A percentile compares a stretch with the other conserved stretches of the same genome.
These are phyloP conservation scores for Eudemis profundana DNA, from an alignment of 2,888 invertebrate genomes.

Conservation along the genomic window DNA sequence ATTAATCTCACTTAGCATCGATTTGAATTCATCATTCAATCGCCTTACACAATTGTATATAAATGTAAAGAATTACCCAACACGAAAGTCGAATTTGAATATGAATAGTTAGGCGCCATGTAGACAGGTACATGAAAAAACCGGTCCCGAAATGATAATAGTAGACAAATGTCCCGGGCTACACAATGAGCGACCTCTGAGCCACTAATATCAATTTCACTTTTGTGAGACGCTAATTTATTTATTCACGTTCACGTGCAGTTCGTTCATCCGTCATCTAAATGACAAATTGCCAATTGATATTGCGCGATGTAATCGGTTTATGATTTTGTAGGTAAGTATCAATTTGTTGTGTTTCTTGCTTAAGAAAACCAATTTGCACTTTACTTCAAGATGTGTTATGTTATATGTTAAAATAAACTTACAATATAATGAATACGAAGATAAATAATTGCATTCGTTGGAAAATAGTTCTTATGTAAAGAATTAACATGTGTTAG, in stretches of 20 bases:
- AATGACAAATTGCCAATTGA: slow-evolving; percentile 37
- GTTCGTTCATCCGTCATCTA: slow-evolving; percentile 53
- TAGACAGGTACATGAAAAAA: slow-evolving; percentile 83
- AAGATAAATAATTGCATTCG: not conserved
- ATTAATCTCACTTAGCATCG: slow-evolving; percentile 68
- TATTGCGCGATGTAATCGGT: not conserved
- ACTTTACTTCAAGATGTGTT: not conserved
- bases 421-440: not conserved
- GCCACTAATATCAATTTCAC: slow-evolving; percentile 67
- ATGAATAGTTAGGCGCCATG: slow-evolving; percentile 83
- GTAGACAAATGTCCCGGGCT: slow-evolving; percentile 80
- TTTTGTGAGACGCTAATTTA: slow-evolving; percentile 79
- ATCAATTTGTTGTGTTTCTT: not conserved
- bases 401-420: slow-evolving; percentile 4
- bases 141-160: slow-evolving; percentile 78
- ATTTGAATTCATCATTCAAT: slow-evolving; percentile 69
- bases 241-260: slow-evolving; percentile 72
- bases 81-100: slow-evolving; percentile 80
- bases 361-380: slow-evolving; percentile 1
- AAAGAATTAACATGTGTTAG: not conserved
- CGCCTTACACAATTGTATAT: slow-evolving; percentile 80
- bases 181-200: slow-evolving; percentile 78
- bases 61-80: slow-evolving; percentile 81
- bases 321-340: not conserved
- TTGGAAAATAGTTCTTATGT: not conserved